Percentiles rank a stretch among this genome's conserved stretches.
These are phyloP conservation scores for Bergia puertoricense DNA, from an alignment of 92 coral and sea anemone genomes.

Conservation along the genomic window DNA sequence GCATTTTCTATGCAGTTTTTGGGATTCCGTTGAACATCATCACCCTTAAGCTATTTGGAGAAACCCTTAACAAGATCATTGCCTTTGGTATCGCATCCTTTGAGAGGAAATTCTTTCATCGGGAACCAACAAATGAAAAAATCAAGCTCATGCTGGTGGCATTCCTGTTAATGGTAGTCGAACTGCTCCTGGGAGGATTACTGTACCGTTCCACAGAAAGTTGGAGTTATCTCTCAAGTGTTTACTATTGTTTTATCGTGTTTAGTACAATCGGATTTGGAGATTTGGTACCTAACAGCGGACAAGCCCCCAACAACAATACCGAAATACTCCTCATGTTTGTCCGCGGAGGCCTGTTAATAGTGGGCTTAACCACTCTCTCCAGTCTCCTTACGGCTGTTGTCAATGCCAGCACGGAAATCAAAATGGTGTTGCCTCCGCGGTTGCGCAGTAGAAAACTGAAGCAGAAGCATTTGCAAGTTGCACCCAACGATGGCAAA, in stretches of 20 bases:
- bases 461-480: neutral
- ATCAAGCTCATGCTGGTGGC: conserved; percentile 49
- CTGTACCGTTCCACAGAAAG: conserved; percentile 54
- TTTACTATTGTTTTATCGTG: conserved; percentile 63
- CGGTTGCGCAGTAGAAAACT: neutral
- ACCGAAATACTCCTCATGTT: conserved; percentile 42
- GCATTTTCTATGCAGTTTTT: conserved; percentile 52
- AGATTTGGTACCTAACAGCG: conserved; percentile 58
- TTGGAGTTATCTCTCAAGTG: conserved; percentile 62
- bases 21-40: conserved; percentile 60
- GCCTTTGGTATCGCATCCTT: conserved; percentile 15
- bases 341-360: conserved; percentile 48
- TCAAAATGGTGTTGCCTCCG: conserved; percentile 35
- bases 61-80: conserved; percentile 42
- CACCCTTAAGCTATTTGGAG: conserved; percentile 54
- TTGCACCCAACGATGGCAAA: neutral
- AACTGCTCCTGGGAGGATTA: conserved; percentile 56
- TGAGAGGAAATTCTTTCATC: conserved; percentile 42
- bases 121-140: conserved; percentile 46
- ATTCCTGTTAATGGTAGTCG: conserved; percentile 28
- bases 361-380: conserved; percentile 55
- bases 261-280: conserved; percentile 67
- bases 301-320: conserved; percentile 46
- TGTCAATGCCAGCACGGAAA: conserved; percentile 44
- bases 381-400: conserved; percentile 60